Evolutionary conservation across 2,113 vertebrate species (phyloP).

Genomic region (Saimiri boliviensis): DNA sequence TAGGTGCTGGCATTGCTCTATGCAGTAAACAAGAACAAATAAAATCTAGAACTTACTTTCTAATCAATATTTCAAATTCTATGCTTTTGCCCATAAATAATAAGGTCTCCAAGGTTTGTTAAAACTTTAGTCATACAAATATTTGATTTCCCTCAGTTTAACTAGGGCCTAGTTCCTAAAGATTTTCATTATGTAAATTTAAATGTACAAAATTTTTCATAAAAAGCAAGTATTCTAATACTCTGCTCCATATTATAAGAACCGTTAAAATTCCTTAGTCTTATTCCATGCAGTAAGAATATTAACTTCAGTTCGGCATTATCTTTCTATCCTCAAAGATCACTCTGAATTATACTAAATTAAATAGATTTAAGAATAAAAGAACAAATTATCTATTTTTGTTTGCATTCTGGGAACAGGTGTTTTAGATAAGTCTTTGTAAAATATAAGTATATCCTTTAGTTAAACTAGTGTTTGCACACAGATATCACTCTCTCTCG

Average conservation of each 20-base stretch:
- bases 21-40: background rate
- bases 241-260: background rate
- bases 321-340: slow-evolving; percentile 43
- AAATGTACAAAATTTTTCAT: background rate
- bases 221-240: background rate
- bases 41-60: background rate
- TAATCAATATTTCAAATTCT: background rate
- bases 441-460: background rate
- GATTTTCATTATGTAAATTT: slow-evolving; percentile 9
- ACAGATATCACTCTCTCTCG: background rate
- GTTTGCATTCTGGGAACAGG: background rate
- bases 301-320: slow-evolving; percentile 14
- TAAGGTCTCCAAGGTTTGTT: background rate
- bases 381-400: background rate
- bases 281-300: background rate
- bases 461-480: background rate
- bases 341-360: slow-evolving; percentile 36
- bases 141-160: background rate
- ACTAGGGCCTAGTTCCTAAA: background rate
- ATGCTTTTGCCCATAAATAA: background rate
- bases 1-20: background rate
- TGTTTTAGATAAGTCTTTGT: slow-evolving; percentile 10
- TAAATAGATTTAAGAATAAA: slow-evolving; percentile 49
- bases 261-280: background rate
- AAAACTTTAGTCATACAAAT: background rate